Base-by-base conservation (phyloP, 2,888 invertebrate genomes). In the Scrobipalpa costella region DNA sequence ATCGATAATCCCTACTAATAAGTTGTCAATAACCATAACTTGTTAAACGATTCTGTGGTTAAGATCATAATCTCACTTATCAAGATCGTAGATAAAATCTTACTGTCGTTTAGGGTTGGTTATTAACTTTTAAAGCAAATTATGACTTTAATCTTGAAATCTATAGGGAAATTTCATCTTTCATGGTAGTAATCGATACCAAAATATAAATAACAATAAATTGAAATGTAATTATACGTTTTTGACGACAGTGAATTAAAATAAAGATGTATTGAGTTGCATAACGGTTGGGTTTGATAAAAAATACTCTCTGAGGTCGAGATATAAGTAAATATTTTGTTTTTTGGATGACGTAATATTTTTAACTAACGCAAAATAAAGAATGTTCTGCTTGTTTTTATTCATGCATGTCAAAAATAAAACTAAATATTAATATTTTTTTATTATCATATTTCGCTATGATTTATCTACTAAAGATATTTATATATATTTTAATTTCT, bases 261-360 rank as follows among this genome's bases (percentile, higher is more conserved):
- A 17, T 47, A 7, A 47, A 47, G 17, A 17, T 38, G 1, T 38
- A 38, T 8, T 19, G 19, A 17, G 19, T 8, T 1, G 19, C 9
- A 7, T 49, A 49, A 49, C 19, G 6, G 44, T n/a, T 1, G 15
- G n/a, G 69, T 3, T 3, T 27, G 2, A 27, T 27, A 3, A 27
- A 27, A 27, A 27, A 27, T 27, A 27, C 27, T 2, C 5, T 65
- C 68, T 73, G 68, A 66, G 62, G 71, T 71, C 63, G 71, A 73
- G 68, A n/a, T 62, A 67, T 66, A 44, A 40, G n/a, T n/a, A n/a
- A n/a, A n/a, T n/a, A n/a, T n/a, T n/a, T n/a, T n/a, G n/a, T n/a
- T n/a, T n/a, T n/a, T n/a, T n/a, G 57, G 57, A 67, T 75, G 71
- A 75, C 68, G 71, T 71, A 73, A 75, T 3, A n/a, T 73, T 13